A percentile compares a stretch with the other conserved stretches of the same genome.
Evolutionary conservation across 2,888 invertebrate species (phyloP).

Genomic region (Hypena proboscidalis): DNA sequence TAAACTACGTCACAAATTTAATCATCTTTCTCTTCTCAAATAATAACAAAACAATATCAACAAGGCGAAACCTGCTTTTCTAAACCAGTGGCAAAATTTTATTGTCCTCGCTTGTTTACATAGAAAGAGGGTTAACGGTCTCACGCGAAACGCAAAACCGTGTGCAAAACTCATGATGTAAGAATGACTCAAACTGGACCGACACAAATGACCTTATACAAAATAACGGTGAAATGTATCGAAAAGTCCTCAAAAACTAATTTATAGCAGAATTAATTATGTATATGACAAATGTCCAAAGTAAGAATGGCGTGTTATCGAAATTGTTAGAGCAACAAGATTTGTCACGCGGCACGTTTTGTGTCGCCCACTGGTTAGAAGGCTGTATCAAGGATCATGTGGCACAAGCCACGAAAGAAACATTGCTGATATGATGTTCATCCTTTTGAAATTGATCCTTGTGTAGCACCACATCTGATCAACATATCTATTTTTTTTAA

Average conservation of each 20-base stretch:
- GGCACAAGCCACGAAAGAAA: constrained; percentile 26
- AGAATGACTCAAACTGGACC: constrained; percentile 29
- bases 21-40: not conserved
- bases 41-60: constrained; percentile 20
- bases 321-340: constrained; percentile 57
- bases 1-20: too few relatives aligned
- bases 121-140: constrained; percentile 36
- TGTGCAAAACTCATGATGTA: constrained; percentile 45
- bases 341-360: constrained; percentile 56
- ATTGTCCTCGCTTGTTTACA: constrained; percentile 31
- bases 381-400: constrained; percentile 38
- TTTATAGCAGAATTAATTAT: constrained; percentile 40
- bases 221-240: constrained; percentile 38
- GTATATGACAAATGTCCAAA: constrained; percentile 42
- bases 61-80: constrained; percentile 29
- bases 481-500: too few relatives aligned
- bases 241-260: constrained; percentile 28
- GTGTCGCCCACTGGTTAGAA: constrained; percentile 50
- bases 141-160: constrained; percentile 28
- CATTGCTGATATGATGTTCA: too few relatives aligned
- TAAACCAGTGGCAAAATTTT: constrained; percentile 33
- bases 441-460: too few relatives aligned
- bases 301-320: constrained; percentile 43
- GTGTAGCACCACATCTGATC: too few relatives aligned
- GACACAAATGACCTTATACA: constrained; percentile 40